Evolutionary conservation across 53 echinoderm and acorn worm species (phyloP), one percentile per base, ranked within the genome.

Genomic region (Glandiceps talaboti): DNA sequence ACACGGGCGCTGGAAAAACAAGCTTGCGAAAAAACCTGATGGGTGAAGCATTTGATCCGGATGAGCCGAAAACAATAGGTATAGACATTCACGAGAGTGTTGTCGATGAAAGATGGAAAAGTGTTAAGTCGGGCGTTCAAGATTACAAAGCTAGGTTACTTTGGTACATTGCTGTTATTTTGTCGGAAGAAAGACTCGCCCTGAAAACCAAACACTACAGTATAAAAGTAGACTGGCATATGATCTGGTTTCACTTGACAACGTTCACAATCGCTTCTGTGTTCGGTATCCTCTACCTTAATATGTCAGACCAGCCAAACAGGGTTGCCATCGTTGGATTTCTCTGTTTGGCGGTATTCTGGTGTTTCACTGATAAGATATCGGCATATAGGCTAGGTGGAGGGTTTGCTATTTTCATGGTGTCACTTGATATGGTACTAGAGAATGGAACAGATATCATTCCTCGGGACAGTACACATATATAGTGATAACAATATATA

Each of bases 11-110:
- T 14, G 79, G 79, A 28, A 79, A 79, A 32, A 79, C 79, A 28
- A 79, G 79, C 32, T 33, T 79, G 26, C 79, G 79, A 1, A 79
- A 79, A 28, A 79, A 31, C 1, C n/a, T 79, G 33, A 79, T 79
- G 79, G 79, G 79, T 1, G 79, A 79, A 27, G 33, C 31, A 14
- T 79, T 79, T 32, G 28, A 79, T 27, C 79, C 33, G 0, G n/a
- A 79, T 25, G 79, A 79, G 33, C 25, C 10, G 14, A 32, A 32
- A 14, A 79, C 79, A 1, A 12, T 1, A 1, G 79, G 79, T 32
- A 79, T 79, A 27, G 30, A 79, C 10, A 12, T 79, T 26, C 33
- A 32, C 28, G 28, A 32, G 28, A 6, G 26, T 79, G 26, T 33
- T 12, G 64, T 45, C 6, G 64, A 45, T 45, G 64, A 45, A 12